Evolutionary conservation across 2,888 invertebrate genomes (phyloP).

Genomic region (Neoaliturus tenellus): DNA sequence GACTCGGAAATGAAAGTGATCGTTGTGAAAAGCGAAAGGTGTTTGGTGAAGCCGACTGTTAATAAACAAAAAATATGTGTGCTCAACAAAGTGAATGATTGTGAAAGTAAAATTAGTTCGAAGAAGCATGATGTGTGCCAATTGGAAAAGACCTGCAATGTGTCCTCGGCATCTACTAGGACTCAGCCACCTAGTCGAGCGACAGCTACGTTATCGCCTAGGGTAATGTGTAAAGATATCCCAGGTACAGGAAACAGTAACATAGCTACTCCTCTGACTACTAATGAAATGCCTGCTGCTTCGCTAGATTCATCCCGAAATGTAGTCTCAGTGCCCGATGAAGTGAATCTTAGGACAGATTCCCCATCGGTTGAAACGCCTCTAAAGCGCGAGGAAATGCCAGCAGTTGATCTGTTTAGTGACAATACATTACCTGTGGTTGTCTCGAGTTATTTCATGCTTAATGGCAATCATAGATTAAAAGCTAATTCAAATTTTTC

Average conservation of each 20-base stretch:
- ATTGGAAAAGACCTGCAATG: not conserved
- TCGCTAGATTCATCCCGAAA: no score
- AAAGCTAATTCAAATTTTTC: not conserved
- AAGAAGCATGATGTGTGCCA: not conserved
- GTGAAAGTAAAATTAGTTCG: not conserved
- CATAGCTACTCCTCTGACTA: not conserved
- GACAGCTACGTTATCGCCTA: not conserved
- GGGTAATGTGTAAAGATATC: slow-evolving; percentile 18
- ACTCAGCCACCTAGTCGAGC: not conserved
- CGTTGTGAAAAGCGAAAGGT: not conserved
- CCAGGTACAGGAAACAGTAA: not conserved
- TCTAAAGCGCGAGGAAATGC: not conserved
- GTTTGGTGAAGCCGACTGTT: not conserved
- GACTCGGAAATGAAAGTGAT: not conserved
- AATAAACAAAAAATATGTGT: not conserved
- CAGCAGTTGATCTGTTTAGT: not conserved
- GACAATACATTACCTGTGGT: not conserved
- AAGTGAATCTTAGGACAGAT: not conserved
- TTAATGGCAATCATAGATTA: not conserved
- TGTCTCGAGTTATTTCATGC: not conserved
- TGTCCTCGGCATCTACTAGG: not conserved
- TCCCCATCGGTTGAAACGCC: not conserved
- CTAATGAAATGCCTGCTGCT: not conserved
- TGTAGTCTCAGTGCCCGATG: not conserved
- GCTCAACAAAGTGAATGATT: not conserved